These are phyloP conservation scores for Rhabdomys pumilio DNA, from an alignment of 2,797 vertebrate species.

Conservation along the genomic window DNA sequence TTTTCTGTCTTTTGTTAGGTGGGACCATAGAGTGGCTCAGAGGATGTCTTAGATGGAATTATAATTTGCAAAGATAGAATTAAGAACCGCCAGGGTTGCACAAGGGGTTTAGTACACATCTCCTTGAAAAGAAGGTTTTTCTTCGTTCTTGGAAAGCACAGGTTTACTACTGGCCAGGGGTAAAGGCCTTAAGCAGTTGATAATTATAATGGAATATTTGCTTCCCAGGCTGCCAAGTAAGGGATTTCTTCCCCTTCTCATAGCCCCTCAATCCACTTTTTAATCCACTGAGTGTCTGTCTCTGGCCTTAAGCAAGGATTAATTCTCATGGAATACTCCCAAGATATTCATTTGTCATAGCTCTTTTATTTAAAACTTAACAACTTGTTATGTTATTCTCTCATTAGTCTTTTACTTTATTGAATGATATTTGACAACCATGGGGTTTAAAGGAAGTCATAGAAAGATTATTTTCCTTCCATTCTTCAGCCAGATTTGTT, in stretches of 20 bases:
- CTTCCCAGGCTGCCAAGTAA: not conserved
- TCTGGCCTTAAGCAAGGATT: not conserved
- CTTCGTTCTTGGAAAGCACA: too few relatives aligned
- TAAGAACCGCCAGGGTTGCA: too few relatives aligned
- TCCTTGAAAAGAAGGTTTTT: not conserved
- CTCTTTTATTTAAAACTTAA: constrained; percentile 27
- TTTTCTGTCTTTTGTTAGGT: not conserved
- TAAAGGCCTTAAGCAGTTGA: not conserved
- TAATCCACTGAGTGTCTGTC: too few relatives aligned
- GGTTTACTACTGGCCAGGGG: not conserved
- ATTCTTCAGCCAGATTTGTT: constrained; percentile 42
- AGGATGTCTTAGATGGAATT: not conserved
- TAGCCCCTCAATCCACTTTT: too few relatives aligned
- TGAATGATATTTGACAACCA: not conserved
- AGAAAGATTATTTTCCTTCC: not conserved
- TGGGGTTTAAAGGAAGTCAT: constrained; percentile 4
- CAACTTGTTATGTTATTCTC: constrained; percentile 3
- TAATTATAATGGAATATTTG: too few relatives aligned
- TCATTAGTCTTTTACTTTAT: constrained; percentile 26
- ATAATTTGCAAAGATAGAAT: not conserved
- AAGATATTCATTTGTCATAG: not conserved
- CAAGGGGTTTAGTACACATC: not conserved
- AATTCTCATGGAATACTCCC: not conserved
- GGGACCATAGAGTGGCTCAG: not conserved
- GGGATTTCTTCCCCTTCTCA: too few relatives aligned